These are phyloP conservation scores for Sweltsa coloradensis DNA, from an alignment of 1,140 invertebrate genomes.

Conservation along the genomic window DNA sequence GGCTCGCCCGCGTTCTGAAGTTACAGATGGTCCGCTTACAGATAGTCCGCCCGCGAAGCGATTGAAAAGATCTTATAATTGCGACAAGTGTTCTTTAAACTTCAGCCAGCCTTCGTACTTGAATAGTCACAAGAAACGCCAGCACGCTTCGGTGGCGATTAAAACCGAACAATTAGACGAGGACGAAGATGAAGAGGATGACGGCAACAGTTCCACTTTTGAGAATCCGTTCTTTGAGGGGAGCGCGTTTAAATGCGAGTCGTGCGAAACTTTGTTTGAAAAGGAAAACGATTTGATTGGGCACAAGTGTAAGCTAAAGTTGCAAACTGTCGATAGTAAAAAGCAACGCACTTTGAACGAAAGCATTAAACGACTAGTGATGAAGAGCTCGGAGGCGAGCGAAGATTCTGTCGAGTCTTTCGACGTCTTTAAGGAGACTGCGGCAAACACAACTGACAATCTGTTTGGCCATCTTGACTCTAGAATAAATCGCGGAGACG, in stretches of 20 bases:
- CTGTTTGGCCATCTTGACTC: too few relatives aligned
- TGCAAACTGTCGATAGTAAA: background rate
- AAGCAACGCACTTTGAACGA: too few relatives aligned
- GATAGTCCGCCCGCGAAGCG: background rate
- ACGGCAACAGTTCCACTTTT: constrained; percentile 3
- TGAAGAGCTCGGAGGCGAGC: too few relatives aligned
- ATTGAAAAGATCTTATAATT: constrained; percentile 7
- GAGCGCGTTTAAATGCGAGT: too few relatives aligned
- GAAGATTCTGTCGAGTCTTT: too few relatives aligned
- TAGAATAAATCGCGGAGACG: too few relatives aligned
- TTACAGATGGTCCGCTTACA: background rate
- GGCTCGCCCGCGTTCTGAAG: background rate
- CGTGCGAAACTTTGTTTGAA: background rate
- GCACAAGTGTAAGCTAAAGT: background rate
- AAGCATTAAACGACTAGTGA: too few relatives aligned
- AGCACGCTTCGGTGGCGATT: background rate
- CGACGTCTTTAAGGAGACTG: too few relatives aligned
- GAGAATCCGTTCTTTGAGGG: too few relatives aligned
- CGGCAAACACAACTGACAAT: too few relatives aligned
- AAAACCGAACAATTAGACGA: constrained; percentile 19
- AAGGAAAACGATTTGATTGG: background rate
- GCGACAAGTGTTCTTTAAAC: background rate
- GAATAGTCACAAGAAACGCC: constrained; percentile 3
- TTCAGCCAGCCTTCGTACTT: constrained; percentile 8
- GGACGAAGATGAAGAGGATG: constrained; percentile 18